Conservation (phyloP, 2,888 invertebrate species). For the Eristalinus sepulchralis region DNA sequence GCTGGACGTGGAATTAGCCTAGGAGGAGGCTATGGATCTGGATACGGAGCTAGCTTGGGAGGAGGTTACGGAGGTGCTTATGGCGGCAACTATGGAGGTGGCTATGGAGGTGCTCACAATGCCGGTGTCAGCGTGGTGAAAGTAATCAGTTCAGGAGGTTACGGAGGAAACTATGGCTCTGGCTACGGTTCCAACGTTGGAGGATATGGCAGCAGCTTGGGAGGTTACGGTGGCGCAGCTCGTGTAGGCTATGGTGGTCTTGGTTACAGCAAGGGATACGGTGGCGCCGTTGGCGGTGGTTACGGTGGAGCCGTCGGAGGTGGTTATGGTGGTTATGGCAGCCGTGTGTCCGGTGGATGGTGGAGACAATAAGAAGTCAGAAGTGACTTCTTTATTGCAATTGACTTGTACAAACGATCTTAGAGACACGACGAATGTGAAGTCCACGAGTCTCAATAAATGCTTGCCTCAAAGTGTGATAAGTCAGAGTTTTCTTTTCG, state of each 20-base stretch:
- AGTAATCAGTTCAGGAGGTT: background rate
- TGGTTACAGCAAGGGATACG: background rate
- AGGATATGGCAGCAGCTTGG: background rate
- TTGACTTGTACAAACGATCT: background rate
- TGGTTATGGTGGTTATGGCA: background rate
- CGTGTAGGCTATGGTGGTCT: background rate
- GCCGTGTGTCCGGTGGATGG: background rate
- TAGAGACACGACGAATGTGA: background rate
- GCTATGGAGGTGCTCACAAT: background rate
- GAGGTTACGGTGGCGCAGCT: background rate
- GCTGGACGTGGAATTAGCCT: no score
- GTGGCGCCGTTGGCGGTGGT: background rate
- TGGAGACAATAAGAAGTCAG: background rate
- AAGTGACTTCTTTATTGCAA: background rate
- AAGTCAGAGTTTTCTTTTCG: no score
- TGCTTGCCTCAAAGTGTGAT: background rate
- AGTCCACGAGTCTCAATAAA: background rate
- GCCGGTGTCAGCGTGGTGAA: background rate
- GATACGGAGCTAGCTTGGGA: background rate
- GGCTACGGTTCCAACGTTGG: background rate
- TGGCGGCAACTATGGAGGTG: background rate
- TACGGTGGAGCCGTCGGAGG: no score
- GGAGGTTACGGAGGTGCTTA: background rate
- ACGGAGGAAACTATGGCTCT: background rate
- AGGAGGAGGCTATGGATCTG: background rate